A percentile compares a stretch with the other conserved stretches of the same genome.
Evolutionary conservation across 2,888 invertebrate genomes (phyloP).

Genomic region (Nebria salina): DNA sequence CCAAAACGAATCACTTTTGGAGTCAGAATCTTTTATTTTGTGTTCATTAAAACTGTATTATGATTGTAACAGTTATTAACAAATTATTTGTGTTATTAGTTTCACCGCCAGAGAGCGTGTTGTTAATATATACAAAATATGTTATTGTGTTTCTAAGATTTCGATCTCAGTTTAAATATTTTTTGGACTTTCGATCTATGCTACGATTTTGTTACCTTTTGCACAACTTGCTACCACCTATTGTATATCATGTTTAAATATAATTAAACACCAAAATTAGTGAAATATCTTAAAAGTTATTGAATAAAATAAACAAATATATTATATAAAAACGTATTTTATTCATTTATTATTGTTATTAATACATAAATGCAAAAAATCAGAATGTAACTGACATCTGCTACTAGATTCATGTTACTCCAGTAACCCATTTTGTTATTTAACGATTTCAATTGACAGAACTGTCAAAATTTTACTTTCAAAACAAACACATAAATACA

Average conservation of each 20-base stretch:
- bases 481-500: background rate
- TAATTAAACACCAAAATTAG: background rate
- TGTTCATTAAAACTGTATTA: no score
- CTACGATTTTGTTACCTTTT: background rate
- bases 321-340: background rate
- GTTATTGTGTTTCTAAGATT: no score
- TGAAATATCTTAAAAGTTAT: background rate
- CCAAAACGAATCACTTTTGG: no score
- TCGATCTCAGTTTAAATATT: no score
- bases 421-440: no score
- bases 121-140: no score
- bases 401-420: background rate
- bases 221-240: constrained; percentile 8
- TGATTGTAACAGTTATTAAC: no score
- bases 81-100: no score
- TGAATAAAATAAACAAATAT: background rate
- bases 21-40: no score
- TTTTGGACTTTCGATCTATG: no score
- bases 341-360: background rate
- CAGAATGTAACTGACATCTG: background rate
- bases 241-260: background rate
- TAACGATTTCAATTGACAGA: no score
- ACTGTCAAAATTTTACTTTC: background rate
- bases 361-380: background rate
- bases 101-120: no score